Evolutionary conservation across 2,888 invertebrate genomes (phyloP), one percentile per base, ranked within the genome.

Genomic region (Nudaria mundana): DNA sequence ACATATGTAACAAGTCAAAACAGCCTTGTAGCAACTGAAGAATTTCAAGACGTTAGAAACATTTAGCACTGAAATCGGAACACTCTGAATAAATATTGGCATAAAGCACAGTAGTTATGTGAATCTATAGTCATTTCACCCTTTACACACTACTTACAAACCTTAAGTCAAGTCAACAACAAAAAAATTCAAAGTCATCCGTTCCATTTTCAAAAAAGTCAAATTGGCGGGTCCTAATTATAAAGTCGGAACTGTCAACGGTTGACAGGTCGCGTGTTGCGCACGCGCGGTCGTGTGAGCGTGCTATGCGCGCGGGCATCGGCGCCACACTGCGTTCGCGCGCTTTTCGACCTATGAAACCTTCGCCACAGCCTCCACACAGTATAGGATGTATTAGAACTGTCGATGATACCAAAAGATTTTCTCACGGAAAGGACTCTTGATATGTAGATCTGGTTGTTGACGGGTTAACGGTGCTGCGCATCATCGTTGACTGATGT

Each of bases 251-350:
- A 67, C 70, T 75, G 80, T 76, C 63, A 71, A 65, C 72, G 76
- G 70, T 71, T 77, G 81, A 76, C 76, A 76, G 68, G 61, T 66
- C 68, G 70, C 78, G 74, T 68, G 67, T 67, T 52, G 63, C 69
- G 69, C 75, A 70, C 75, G 76, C 78, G 75, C 72, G 70, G 67
- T 75, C 74, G 75, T 78, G 67, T 77, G 74, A 79, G 79, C 87
- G 86, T 87, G 87, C 82, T 72, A 46, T 76, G 85, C 85, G 86
- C 85, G 66, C 87, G 84, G 70, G 76, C 77, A 74, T 76, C 85
- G 76, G 81, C 84, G 79, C 82, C 71, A 77, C 79, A 88, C 88
- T 88, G 87, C 80, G 80, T 87, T 86, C 85, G 85, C 88, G 87
- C 86, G 86, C 87, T 86, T 86, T 88, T 85, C 79, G 69, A 76